Evolutionary conservation across 2,888 invertebrate species (phyloP).

Genomic region (Melieria picta): DNA sequence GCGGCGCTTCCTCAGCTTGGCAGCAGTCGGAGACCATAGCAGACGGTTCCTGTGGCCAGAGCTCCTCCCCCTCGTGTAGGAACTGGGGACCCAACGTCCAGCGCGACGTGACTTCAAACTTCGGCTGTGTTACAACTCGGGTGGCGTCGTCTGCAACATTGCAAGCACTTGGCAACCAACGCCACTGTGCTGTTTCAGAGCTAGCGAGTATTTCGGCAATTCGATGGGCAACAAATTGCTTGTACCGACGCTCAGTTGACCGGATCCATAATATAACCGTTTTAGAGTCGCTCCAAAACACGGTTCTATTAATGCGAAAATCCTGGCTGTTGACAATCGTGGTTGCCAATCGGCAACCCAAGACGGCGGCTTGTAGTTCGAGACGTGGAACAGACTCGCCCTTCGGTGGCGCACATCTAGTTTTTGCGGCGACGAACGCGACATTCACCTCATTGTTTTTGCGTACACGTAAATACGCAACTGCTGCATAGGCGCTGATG

Average conservation of each 20-base stretch:
- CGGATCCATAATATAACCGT: conserved; percentile 30
- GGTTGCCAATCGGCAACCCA: conserved; percentile 31
- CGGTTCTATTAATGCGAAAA: not conserved
- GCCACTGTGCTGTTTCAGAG: conserved; percentile 42
- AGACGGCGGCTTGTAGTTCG: conserved; percentile 38
- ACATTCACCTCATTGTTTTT: conserved; percentile 32
- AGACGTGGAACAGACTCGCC: conserved; percentile 35
- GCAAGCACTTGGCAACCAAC: conserved; percentile 44
- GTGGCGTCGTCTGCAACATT: conserved; percentile 47
- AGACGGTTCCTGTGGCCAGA: not conserved
- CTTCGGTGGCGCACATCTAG: conserved; percentile 36
- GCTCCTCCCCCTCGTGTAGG: not conserved
- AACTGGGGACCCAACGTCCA: conserved; percentile 26
- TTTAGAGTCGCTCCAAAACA: conserved; percentile 30
- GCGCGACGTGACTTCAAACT: conserved; percentile 1
- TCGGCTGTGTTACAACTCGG: conserved; percentile 13
- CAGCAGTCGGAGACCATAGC: not conserved
- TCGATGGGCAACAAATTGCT: conserved; percentile 30
- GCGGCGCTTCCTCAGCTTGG: not conserved
- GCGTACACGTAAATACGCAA: conserved; percentile 36
- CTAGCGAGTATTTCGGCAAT: conserved; percentile 44
- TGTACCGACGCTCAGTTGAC: conserved; percentile 24
- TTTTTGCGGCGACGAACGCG: conserved; percentile 38
- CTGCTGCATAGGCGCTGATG: conserved; percentile 37
- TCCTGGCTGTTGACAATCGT: conserved; percentile 15